Base-by-base conservation (phyloP, 2,797 vertebrate species). In the Sciurus carolinensis region DNA sequence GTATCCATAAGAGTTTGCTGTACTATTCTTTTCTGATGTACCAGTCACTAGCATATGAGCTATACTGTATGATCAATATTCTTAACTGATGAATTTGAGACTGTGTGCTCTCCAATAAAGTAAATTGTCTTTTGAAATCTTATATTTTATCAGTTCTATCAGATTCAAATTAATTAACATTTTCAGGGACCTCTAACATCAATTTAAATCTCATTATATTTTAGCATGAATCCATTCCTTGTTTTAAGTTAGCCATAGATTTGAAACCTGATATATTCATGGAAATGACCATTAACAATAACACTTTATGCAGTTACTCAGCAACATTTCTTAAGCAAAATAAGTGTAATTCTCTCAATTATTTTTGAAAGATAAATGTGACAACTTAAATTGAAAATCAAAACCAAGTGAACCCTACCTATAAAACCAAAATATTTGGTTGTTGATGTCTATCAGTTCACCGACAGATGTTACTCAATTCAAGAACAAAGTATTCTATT, bases 401-500 rank as follows among this genome's bases (percentile, higher is more conserved):
- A 94, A 88, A 20, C 93, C 89, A 75, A 93, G 28, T 4, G 12
- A 66, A 28, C 0, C 2, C 22, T 79, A 79, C 9, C 57, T 92
- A 39, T 28, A n/a, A 62, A 73, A 88, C 7, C 20, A 82, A 77
- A 93, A 42, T 30, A 3, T 84, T 76, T 36, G 52, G 67, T 94
- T 86, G 54, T 36, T 12, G 81, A 96, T 69, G 85, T 97, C 20
- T 10, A 96, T 97, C n/a, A 84, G 9, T 64, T 96, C 83, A 95
- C 7, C 94, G 94, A 96, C 88, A 90, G 39, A 59, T 42, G 30
- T 67, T 52, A 97, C 87, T 97, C 97, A 98, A 96, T 79, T 64
- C 44, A 73, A 87, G 30, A 92, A 66, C 64, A 86, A 50, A 77
- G 96, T 42, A 95, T 95, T n/a, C 69, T 94, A 95, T 97, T 77